Conservation (phyloP, 2,113 vertebrate genomes). For the Murina feae region DNA sequence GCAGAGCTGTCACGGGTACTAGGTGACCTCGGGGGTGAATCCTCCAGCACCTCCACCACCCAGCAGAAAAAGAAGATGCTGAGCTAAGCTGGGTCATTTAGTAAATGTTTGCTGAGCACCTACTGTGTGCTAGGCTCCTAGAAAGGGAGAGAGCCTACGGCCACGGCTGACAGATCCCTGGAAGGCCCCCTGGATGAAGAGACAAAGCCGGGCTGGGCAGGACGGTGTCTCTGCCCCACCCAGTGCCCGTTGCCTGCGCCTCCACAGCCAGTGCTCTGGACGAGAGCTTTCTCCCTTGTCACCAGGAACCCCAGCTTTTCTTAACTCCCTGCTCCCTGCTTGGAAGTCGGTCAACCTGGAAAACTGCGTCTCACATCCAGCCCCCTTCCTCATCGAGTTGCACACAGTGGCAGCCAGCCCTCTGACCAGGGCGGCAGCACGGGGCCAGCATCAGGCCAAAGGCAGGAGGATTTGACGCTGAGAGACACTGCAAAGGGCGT, state of each 20-base stretch:
- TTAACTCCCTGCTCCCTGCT: neutral
- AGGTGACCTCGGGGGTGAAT: no score
- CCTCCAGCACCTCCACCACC: neutral
- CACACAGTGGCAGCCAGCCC: neutral
- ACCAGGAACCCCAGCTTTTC: neutral
- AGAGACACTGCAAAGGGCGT: no score
- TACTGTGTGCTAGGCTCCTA: neutral
- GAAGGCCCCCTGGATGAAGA: neutral
- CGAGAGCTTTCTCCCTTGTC: neutral
- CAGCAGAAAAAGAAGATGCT: neutral
- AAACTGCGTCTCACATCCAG: accelerated
- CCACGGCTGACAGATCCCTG: neutral
- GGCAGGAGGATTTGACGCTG: neutral
- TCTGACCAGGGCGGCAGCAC: neutral
- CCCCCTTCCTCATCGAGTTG: neutral
- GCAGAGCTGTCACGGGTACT: accelerated
- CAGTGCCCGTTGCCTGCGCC: accelerated
- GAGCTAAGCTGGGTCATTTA: neutral
- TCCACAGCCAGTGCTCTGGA: accelerated
- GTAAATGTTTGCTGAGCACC: neutral
- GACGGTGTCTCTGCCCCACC: neutral
- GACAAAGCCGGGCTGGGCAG: neutral
- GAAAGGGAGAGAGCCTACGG: neutral
- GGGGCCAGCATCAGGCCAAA: accelerated
- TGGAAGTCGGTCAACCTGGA: neutral